Evolutionary conservation across 2,797 vertebrate genomes (phyloP), one percentile per base, ranked within the genome.

Genomic region (Adelosebastes latens): DNA sequence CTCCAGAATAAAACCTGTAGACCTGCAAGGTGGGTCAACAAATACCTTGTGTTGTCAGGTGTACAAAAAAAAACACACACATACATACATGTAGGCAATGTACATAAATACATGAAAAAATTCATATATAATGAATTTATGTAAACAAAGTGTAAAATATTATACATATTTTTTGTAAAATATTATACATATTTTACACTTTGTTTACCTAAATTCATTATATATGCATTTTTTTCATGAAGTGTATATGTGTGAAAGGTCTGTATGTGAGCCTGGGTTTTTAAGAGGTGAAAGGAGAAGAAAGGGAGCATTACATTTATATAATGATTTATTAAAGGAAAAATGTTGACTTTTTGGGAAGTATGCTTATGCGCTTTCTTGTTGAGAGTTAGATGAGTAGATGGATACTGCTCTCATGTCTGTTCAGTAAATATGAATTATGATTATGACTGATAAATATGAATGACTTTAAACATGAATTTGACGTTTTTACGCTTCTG

Each of bases 1-100:
- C 83, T 99, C 99, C 78, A 99, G 89, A 87, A 99, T 94, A 92
- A 99, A 99, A 49, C 99, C 99, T 39, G 94, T 96, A 11, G 97
- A 98, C 87, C 96, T 97, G 56, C 11, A 68, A 75, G 24, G 34
- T 2, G 67, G 34, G 20, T 71, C 11, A 69, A 34, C 6, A 72
- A 77, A 72, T 20, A 64, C n/a, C 2, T 49, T 12, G 10, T 20
- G 8, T 6, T 39, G 49, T 46, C 72, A 60, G 61, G 3, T 34
- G 34, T 4, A 24, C 22, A 42, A 46, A 29, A 18, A 55, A 60
- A 3, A 16, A 69, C 6, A 9, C 2, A 49, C 14, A 49, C 46
- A 49, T 49, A 20, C 18, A 52, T 16, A 70, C n/a, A 63, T 39
- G 8, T 4, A 36, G 13, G 46, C 9, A 64, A 18, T 59, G 22